Evolutionary conservation across 2,797 vertebrate species (phyloP), one percentile per base, ranked within the genome.

Genomic region (Neoniphon sammara): DNA sequence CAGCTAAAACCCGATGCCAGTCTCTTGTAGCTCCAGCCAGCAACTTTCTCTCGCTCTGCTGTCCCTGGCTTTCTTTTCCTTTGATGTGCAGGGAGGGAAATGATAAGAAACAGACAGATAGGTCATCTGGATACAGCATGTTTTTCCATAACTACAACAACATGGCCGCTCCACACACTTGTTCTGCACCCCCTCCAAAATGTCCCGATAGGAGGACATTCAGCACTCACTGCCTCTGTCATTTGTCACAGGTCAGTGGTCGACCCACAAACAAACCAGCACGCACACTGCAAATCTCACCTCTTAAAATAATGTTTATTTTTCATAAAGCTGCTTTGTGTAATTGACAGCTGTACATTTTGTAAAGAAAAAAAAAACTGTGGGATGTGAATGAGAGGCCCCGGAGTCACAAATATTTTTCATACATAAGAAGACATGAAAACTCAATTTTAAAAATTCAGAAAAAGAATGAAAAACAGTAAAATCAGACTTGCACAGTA

Each of bases 91-190:
- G 73, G 30, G 76, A 76, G 79, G 80, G 62, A 78, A 77, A 77
- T 73, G 83, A 91, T 87, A 74, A 82, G 76, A 88, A 86, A 64
- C 85, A 80, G 80, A 74, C 68, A n/a, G 59, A 55, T 4, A 20
- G 34, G 61, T 85, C 80, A 87, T 90, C 87, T 90, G 87, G 81
- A 77, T 59, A 2, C 81, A 76, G 68, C 72, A 79, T 89, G 85
- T 83, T 34, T 78, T 27, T 64, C 8, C 36, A 27, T 52, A 66
- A n/a, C 17, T 56, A 47, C 58, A 57, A 56, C 59, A 81, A 64
- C 66, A 65, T 73, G 67, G 55, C 31, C 14, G 39, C 57, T 64
- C 39, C 31, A 0, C 49, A 42, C 39, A 42, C 39, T 42, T 42
- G 11, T 42, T 42, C 10, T 12, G 39, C 39, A 42, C 0, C 17